Evolutionary conservation across 2,888 invertebrate species (phyloP).

Genomic region (Phymatocera aterrima): DNA sequence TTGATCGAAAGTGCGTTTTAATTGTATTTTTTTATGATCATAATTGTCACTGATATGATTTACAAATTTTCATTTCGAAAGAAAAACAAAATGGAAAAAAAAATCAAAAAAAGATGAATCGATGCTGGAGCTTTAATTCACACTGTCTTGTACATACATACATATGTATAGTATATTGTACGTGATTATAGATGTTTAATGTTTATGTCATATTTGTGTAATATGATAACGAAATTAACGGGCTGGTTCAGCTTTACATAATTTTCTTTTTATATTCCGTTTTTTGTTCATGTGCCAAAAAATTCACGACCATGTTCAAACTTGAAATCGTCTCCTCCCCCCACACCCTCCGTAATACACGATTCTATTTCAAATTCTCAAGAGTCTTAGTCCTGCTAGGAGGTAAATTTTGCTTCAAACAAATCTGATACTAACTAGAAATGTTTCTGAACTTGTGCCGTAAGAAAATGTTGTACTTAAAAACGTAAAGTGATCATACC

Average conservation of each 20-base stretch:
- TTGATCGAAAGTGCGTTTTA: neutral
- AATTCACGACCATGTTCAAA: conserved; percentile 3
- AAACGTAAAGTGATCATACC: conserved; percentile 42
- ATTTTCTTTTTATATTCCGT: too few relatives aligned
- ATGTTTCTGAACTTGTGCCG: conserved; percentile 8
- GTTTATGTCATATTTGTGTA: conserved; percentile 24
- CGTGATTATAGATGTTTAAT: conserved; percentile 41
- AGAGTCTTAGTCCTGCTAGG: neutral
- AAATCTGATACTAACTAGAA: neutral
- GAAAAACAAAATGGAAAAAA: too few relatives aligned
- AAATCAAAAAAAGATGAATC: neutral
- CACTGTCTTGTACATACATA: conserved; percentile 25
- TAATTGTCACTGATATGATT: conserved; percentile 9
- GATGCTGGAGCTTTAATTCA: conserved; percentile 28
- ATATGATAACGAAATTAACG: conserved; percentile 18
- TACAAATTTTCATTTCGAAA: conserved; percentile 1
- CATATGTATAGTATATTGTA: conserved; percentile 21
- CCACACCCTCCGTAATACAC: neutral
- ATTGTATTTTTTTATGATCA: conserved; percentile 17
- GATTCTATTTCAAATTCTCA: conserved; percentile 14
- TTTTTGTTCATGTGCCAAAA: conserved; percentile 38
- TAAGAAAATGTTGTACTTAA: conserved; percentile 50
- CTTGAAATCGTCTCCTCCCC: neutral
- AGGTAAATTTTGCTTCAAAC: neutral
- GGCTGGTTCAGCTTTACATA: neutral